Base-by-base conservation (phyloP, 2,888 invertebrate species). In the Aporophyla lueneburgensis region DNA sequence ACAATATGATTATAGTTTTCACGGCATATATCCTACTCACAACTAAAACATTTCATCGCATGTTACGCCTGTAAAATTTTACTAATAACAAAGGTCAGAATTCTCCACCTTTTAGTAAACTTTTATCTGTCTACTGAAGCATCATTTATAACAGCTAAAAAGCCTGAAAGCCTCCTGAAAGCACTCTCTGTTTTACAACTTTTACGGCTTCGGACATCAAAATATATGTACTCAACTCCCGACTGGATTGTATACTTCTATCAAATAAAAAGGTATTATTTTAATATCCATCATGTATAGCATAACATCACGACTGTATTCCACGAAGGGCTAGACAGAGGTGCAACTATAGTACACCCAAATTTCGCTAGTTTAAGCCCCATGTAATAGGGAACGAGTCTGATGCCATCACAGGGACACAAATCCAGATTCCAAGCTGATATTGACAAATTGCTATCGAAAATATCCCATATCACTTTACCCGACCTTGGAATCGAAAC, bases 71-170 rank as follows among this genome's bases (percentile, higher is more conserved):
- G 46, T 21, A 46, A 56, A 72, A 5, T 59, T 56, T 49, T 21
- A 68, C 33, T 33, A 33, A 33, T 33, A 33, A 33, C 54, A 70
- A 67, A 74, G 80, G 58, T 43, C 63, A 61, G 43, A 63, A 58
- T 56, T 27, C 27, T 56, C 65, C 61, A 54, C 72, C 71, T 80
- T 84, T 81, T 56, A 54, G 27, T 67, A 73, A 83, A 77, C 71
- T 78, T 78, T 74, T 68, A 70, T 71, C 49, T 43, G 56, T 56
- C 46, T 27, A 71, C 54, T 62, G 56, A 63, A 83, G 33, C 74
- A 71, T 62, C 71, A 61, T 84, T 86, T 80, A 76, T 61, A 72
- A 67, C 71, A 62, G 33, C 78, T 77, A 74, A 85, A 87, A 80
- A 69, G 78, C 51, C 71, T 73, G 58, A 78, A 83, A 83, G 74